Evolutionary conservation across 2,797 vertebrate species (phyloP).

Genomic region (Geotrypetes seraphini): DNA sequence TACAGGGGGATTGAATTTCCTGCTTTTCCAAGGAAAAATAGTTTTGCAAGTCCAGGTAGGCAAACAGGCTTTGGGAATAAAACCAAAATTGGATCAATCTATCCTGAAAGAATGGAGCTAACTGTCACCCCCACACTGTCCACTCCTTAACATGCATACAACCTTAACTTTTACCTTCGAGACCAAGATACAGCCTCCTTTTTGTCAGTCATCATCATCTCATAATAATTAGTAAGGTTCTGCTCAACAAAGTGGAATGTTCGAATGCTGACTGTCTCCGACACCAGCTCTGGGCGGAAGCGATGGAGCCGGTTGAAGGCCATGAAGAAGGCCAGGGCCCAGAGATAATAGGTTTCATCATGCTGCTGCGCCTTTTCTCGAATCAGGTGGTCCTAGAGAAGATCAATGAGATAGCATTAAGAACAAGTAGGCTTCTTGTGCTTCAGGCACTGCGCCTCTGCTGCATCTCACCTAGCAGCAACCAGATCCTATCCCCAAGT

Average conservation of each 20-base stretch:
- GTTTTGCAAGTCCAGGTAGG: no score
- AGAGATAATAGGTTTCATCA: constrained; percentile 91
- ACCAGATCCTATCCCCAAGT: no score
- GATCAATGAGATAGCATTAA: background rate
- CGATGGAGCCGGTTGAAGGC: constrained; percentile 80
- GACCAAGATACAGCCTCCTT: constrained; percentile 86
- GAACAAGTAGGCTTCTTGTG: background rate
- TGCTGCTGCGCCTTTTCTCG: constrained; percentile 83
- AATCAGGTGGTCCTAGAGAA: constrained; percentile 70
- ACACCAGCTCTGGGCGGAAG: constrained; percentile 81
- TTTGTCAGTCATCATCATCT: constrained; percentile 86
- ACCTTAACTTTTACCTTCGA: constrained; percentile 77
- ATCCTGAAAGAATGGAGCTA: no score
- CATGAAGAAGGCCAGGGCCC: constrained; percentile 94
- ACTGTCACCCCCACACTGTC: no score
- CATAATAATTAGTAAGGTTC: constrained; percentile 89
- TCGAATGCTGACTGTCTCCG: constrained; percentile 82
- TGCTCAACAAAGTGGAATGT: constrained; percentile 89
- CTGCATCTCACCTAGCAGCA: no score
- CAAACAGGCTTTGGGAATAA: no score
- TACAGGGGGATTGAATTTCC: no score
- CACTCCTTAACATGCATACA: background rate
- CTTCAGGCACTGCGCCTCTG: no score
- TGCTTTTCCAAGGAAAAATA: no score
- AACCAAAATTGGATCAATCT: no score